A percentile compares a stretch with the other conserved stretches of the same genome.
These are phyloP conservation scores for Platyura marginata DNA, from an alignment of 1,140 invertebrate species.

Conservation along the genomic window DNA sequence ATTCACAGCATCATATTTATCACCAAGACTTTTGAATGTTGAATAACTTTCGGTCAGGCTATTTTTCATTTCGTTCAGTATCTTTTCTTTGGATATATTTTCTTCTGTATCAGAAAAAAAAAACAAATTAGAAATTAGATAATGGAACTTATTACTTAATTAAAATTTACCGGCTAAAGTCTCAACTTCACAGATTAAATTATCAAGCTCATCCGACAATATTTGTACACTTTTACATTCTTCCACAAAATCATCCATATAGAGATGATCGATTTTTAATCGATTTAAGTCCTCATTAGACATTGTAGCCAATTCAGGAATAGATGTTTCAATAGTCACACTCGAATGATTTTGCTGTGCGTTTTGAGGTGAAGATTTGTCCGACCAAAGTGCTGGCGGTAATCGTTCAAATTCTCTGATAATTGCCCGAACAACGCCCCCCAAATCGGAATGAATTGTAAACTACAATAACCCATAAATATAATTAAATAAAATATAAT, in stretches of 20 bases:
- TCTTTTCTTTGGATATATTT: constrained; percentile 45
- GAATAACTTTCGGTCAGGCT: constrained; percentile 41
- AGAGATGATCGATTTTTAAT: constrained; percentile 42
- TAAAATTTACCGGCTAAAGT: constrained; percentile 45
- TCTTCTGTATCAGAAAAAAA: too few relatives aligned
- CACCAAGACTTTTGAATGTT: constrained; percentile 43
- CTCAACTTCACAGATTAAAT: constrained; percentile 50
- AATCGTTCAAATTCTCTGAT: constrained; percentile 54
- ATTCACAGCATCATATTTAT: constrained; percentile 46
- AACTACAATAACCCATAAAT: too few relatives aligned
- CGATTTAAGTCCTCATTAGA: constrained; percentile 47
- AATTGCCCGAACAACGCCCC: constrained; percentile 56
- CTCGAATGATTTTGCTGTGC: constrained; percentile 13
- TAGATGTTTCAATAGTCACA: constrained; percentile 8
- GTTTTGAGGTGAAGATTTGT: constrained; percentile 14
- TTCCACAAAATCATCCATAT: constrained; percentile 49
- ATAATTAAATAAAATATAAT: constrained; percentile 8
- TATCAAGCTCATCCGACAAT: constrained; percentile 45
- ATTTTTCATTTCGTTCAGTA: constrained; percentile 37
- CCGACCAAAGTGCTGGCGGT: constrained; percentile 26
- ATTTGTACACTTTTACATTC: constrained; percentile 42
- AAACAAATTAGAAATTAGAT: too few relatives aligned
- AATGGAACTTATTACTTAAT: too few relatives aligned
- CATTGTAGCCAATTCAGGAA: constrained; percentile 46
- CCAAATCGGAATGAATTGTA: constrained; percentile 55